Base-by-base conservation (phyloP, 1,140 invertebrate genomes). In the Eurosta solidaginis region DNA sequence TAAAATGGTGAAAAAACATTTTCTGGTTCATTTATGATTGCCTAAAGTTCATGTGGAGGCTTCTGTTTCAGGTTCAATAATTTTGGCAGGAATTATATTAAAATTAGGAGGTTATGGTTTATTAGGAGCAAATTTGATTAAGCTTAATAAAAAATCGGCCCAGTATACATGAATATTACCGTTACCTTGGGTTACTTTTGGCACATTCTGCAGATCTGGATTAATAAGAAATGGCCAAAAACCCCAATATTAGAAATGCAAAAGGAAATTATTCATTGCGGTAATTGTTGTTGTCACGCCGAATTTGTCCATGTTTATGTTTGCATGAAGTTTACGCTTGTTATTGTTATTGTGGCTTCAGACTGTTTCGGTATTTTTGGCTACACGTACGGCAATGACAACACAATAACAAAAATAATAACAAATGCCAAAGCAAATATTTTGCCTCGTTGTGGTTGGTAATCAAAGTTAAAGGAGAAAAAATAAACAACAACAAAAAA, bases 361-460 rank as follows among this genome's bases (percentile, higher is more conserved):
- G 12, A 3, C n/a, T 17, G 3, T 17, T 12, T 3, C 45, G 45
- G 12, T 47, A 14, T 59, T 33, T n/a, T 59, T 59, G 54, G 27
- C 12, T 14, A 59, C 54, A 59, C 54, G 54, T 59, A 59, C 27
- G 54, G 27, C 54, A 33, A 33, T 10, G 27, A 29, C 52, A 12
- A 54, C 52, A n/a, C 45, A 10, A 54, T 4, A 54, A 54, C n/a
- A 54, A 68, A 40, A 68, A 68, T 40, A 68, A 68, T n/a, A 40
- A 68, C 36, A 68, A 68, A 68, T 68, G 59, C 59, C 59, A 68
- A 68, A 68, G 40, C 59, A 68, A 68, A 68, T 68, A 68, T 68
- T 68, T 68, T n/a, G 59, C 59, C 33, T 22, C 59, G 36, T 27
- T 68, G 59, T 68, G 59, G 59, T 40, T 68, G 29, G 59, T 68